These are phyloP conservation scores for Thomomys bottae DNA, from an alignment of 2,113 vertebrate species.

Conservation along the genomic window DNA sequence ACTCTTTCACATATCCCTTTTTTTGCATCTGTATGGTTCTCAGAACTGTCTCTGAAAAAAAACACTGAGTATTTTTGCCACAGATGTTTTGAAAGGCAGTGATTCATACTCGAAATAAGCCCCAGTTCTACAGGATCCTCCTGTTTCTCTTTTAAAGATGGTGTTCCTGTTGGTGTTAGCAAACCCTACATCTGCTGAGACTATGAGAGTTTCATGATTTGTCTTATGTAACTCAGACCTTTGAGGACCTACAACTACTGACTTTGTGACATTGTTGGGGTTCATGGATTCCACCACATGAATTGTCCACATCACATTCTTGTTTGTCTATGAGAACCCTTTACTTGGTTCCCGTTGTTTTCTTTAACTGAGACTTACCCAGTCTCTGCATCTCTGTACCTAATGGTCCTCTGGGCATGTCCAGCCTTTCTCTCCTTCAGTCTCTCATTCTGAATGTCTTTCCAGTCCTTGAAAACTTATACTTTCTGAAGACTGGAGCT, in stretches of 20 bases:
- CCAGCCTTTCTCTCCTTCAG: background rate
- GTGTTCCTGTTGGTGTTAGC: background rate
- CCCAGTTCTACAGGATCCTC: background rate
- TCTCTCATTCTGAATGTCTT: background rate
- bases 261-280: background rate
- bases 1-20: background rate
- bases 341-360: background rate
- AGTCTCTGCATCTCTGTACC: background rate
- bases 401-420: background rate
- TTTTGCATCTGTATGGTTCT: background rate
- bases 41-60: constrained; percentile 16
- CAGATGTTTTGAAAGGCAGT: background rate
- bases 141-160: background rate
- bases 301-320: background rate
- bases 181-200: background rate
- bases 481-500: background rate
- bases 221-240: background rate
- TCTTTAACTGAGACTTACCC: background rate
- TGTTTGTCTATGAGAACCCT: background rate
- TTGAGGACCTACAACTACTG: background rate
- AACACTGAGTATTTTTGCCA: background rate
- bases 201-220: background rate
- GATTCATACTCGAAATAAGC: background rate
- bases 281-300: background rate
- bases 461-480: background rate